Base-by-base conservation (phyloP, 2,888 invertebrate genomes). In the Saturnia pavonia region DNA sequence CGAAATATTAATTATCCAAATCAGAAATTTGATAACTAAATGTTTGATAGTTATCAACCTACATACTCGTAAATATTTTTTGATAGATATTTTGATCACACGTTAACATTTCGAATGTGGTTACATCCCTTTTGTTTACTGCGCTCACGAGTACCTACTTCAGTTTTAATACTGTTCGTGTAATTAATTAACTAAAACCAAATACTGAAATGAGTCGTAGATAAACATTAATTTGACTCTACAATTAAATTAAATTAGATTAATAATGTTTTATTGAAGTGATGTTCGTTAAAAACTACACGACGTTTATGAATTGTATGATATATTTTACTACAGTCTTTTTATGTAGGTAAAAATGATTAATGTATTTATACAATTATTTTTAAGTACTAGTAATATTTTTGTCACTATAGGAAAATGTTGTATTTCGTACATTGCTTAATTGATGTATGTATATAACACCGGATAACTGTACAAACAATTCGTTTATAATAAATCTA, bases 221-320 rank as follows among this genome's bases (percentile, higher is more conserved):
- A 75, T 76, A 75, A 77, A 80, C 75, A 77, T 77, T 76, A 75
- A 79, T 79, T 78, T 79, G 73, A 71, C 65, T 72, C 68, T 74
- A 67, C 77, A 75, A 79, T 80, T 78, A 71, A 76, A 78, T 78
- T 76, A 78, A 72, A 74, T 73, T 76, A n/a, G n/a, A n/a, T n/a
- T n/a, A n/a, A n/a, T n/a, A n/a, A n/a, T 74, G 75, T 74, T 74
- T 74, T 72, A 78, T 67, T 76, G 69, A 40, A 70, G 57, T 67
- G 40, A 42, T 71, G 70, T 68, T 67, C 60, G 70, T 71, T 25
- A 34, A 70, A 73, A 69, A 60, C 34, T 51, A 65, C 11, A 19
- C 27, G 57, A 14, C 25, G 57, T 25, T 12, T 60, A 25, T 14
- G 6, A 60, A 14, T 60, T 60, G 27, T 27, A 60, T 25, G 2